Evolutionary conservation across 2,113 vertebrate species (phyloP).

Genomic region (Micronycteris hirsuta): DNA sequence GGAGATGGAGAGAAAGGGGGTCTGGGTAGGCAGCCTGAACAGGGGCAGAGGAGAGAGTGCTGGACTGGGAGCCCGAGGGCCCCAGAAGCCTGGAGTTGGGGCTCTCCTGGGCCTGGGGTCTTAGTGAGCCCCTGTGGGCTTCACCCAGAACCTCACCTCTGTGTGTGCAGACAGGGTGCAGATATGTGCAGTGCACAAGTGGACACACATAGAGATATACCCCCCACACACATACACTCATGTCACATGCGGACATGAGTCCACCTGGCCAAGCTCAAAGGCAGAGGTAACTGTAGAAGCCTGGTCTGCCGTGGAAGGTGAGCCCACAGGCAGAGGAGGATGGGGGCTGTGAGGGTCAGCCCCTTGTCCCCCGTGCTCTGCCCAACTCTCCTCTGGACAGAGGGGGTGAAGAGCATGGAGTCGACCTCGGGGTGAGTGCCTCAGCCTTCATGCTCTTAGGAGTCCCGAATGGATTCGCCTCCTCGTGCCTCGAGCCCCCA

Average conservation of each 20-base stretch:
- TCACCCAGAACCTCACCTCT: neutral
- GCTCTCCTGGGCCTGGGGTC: too few species aligned
- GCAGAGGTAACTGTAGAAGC: neutral
- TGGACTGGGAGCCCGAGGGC: neutral
- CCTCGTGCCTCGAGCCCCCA: accelerated
- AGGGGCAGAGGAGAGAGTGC: neutral
- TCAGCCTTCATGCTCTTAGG: neutral
- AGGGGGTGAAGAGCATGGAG: neutral
- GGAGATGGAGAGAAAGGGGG: neutral
- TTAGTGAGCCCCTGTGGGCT: neutral
- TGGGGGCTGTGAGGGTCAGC: neutral
- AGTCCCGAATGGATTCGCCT: neutral
- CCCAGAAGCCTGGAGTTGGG: accelerated
- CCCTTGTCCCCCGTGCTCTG: accelerated
- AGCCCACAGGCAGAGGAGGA: neutral
- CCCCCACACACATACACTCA: neutral
- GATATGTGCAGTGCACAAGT: accelerated
- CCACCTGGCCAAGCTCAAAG: neutral
- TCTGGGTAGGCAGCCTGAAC: accelerated
- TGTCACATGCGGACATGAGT: neutral
- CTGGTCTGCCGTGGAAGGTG: neutral
- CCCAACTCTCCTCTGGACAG: neutral
- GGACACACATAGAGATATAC: neutral
- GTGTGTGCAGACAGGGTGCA: neutral
- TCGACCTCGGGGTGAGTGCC: neutral